phyloP scores from a whole-genome alignment of 2,797 vertebrate species.

The Sebastes oblongus region DNA sequence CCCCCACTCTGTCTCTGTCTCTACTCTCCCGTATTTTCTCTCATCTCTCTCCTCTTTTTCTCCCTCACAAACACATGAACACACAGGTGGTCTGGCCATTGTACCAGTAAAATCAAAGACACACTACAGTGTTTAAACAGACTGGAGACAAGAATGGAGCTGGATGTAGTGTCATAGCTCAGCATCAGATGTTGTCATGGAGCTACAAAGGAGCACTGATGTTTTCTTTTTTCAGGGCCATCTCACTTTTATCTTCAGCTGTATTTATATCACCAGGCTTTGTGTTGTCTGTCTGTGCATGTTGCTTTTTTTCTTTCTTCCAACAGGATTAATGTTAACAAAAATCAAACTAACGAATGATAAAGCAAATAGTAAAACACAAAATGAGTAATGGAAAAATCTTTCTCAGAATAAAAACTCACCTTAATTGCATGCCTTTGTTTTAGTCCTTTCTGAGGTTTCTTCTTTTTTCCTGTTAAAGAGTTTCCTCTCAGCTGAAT shows the following conservation, averaged over 20 bases:
- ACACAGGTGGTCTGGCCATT: conserved; percentile 37
- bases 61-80: not conserved
- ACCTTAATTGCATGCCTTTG: not conserved
- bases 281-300: not conserved
- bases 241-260: conserved; percentile 22
- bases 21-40: not conserved
- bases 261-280: conserved; percentile 9
- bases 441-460: not conserved
- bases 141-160: not conserved
- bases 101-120: conserved; percentile 49
- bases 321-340: not conserved
- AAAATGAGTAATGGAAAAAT: not conserved
- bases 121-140: conserved; percentile 12
- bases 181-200: conserved; percentile 42
- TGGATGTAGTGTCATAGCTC: conserved; percentile 2
- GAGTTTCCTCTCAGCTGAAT: too few relatives aligned
- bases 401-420: not conserved
- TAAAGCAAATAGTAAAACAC: not conserved
- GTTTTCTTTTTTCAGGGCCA: not conserved
- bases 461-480: too few relatives aligned
- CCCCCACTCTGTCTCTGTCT: not conserved
- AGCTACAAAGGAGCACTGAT: conserved; percentile 4
- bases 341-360: not conserved
- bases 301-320: not conserved
- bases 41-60: not conserved